Evolutionary conservation across 2,113 vertebrate species (phyloP).

Genomic region (Equus przewalskii): DNA sequence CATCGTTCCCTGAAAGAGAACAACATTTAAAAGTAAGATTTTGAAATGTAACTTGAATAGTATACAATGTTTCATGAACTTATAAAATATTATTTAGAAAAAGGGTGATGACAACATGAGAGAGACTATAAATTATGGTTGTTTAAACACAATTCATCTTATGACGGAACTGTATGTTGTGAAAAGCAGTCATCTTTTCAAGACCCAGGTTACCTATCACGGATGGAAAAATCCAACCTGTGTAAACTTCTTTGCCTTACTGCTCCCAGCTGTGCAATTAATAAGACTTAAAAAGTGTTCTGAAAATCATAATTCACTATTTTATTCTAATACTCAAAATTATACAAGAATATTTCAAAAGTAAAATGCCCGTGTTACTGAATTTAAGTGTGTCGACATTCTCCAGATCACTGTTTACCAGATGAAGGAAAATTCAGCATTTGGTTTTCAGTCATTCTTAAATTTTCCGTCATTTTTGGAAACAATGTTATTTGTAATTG

Average conservation of each 20-base stretch:
- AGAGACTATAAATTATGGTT: not conserved
- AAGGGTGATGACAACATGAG: not conserved
- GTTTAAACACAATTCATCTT: not conserved
- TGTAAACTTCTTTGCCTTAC: not conserved
- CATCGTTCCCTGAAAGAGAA: constrained; percentile 86
- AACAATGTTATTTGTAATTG: not conserved
- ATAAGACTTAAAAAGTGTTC: not conserved
- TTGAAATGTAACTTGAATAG: constrained; percentile 14
- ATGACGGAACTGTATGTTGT: not conserved
- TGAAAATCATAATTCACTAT: constrained; percentile 35
- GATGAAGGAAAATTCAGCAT: not conserved
- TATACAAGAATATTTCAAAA: constrained; percentile 57
- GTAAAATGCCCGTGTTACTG: not conserved
- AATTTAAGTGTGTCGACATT: constrained; percentile 7
- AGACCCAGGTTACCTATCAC: not conserved
- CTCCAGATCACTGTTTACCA: constrained; percentile 7
- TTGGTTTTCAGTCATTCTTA: not conserved
- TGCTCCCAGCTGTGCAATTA: not conserved
- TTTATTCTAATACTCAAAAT: constrained; percentile 43
- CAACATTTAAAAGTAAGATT: constrained; percentile 88
- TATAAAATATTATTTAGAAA: not conserved
- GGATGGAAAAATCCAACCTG: not conserved
- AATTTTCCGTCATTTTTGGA: constrained; percentile 21
- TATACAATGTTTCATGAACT: not conserved
- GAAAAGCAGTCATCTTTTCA: not conserved